Evolutionary conservation across 2,797 vertebrate genomes (phyloP).

Genomic region (Danio tinwini): DNA sequence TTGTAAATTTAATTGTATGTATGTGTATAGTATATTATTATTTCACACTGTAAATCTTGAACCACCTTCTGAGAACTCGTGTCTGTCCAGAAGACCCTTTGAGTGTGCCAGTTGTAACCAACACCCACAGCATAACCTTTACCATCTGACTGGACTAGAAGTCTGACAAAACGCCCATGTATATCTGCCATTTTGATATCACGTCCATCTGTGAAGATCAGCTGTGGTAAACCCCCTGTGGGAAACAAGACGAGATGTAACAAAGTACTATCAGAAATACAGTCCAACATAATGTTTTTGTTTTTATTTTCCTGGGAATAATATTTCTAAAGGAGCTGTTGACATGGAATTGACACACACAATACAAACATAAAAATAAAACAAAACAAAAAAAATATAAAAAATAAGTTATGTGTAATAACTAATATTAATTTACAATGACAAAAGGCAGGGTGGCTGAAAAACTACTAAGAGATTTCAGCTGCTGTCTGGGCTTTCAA

Average conservation of each 20-base stretch:
- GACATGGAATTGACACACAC: too few species aligned
- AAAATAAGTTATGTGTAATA: too few species aligned
- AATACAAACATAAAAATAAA: too few species aligned
- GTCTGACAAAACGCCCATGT: slow-evolving; percentile 72
- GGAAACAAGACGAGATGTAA: background rate
- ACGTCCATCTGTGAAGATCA: slow-evolving; percentile 78
- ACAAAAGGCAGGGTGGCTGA: too few species aligned
- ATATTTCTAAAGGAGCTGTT: too few species aligned
- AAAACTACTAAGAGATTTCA: too few species aligned
- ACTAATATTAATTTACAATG: too few species aligned
- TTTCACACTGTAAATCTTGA: background rate
- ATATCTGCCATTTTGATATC: slow-evolving; percentile 79
- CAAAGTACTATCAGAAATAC: background rate
- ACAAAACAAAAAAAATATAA: too few species aligned
- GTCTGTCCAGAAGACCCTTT: slow-evolving; percentile 79
- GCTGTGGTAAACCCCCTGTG: slow-evolving; percentile 73
- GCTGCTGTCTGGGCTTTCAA: too few species aligned
- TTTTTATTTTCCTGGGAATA: too few species aligned
- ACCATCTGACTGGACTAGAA: slow-evolving; percentile 72
- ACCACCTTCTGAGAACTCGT: slow-evolving; percentile 73
- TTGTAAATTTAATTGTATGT: background rate
- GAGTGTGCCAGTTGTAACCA: slow-evolving; percentile 67
- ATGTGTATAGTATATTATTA: background rate
- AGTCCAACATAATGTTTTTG: background rate
- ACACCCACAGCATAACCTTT: slow-evolving; percentile 74